Evolutionary conservation across 2,888 invertebrate species (phyloP).

Genomic region (Lordiphosa andalusiaca): DNA sequence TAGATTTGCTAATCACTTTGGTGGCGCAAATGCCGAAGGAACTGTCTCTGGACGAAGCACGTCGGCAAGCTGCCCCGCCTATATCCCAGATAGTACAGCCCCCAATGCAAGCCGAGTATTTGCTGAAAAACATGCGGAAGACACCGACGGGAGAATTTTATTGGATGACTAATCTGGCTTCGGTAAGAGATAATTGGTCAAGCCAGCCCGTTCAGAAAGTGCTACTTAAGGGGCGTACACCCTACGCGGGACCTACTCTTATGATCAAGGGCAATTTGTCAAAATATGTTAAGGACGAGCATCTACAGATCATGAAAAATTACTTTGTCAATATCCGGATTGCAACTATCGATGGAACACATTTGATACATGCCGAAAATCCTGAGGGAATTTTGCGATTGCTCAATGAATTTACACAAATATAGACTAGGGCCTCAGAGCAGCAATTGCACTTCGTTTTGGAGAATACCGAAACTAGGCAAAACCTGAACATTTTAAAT

Average conservation of each 20-base stretch:
- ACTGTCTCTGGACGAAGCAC: constrained; percentile 1
- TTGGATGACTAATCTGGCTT: constrained; percentile 7
- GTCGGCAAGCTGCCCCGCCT: not conserved
- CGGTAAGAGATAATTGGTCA: constrained; percentile 6
- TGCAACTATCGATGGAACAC: constrained; percentile 2
- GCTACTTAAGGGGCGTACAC: not conserved
- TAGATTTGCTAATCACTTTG: not conserved
- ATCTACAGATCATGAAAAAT: not conserved
- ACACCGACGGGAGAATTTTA: constrained; percentile 3
- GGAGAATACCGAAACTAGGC: no score
- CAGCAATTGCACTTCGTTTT: no score
- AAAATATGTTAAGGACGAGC: not conserved
- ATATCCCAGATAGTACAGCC: not conserved
- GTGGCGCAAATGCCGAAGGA: not conserved
- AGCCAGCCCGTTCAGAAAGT: not conserved
- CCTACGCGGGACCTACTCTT: constrained; percentile 9
- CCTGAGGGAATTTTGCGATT: constrained; percentile 1
- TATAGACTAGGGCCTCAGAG: no score
- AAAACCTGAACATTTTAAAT: no score
- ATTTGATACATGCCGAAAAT: constrained; percentile 3
- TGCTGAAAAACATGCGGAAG: constrained; percentile 6
- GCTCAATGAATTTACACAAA: constrained; percentile 2
- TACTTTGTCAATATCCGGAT: constrained; percentile 6
- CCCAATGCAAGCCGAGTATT: not conserved
- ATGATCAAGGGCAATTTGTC: constrained; percentile 10